These are phyloP conservation scores for Engraulis encrasicolus DNA, from an alignment of 2,113 vertebrate genomes.

Conservation along the genomic window DNA sequence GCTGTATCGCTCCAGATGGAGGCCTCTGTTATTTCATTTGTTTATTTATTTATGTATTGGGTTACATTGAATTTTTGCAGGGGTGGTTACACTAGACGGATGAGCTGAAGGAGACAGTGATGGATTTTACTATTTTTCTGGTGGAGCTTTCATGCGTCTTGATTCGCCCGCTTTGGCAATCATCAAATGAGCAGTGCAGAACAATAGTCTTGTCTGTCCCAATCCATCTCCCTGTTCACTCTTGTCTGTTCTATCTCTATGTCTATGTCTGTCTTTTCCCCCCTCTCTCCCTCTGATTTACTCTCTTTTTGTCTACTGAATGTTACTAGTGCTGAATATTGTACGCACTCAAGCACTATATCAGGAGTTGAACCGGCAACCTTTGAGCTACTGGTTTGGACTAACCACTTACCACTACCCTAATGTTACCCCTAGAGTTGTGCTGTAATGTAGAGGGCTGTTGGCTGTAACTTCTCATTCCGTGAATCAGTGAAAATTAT, in stretches of 20 bases:
- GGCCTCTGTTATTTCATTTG: not conserved
- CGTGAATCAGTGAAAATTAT: too few species aligned
- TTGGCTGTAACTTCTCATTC: too few species aligned
- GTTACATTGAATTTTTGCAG: constrained; percentile 35
- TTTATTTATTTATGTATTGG: constrained; percentile 27
- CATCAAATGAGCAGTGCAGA: constrained; percentile 22
- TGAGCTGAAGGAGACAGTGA: constrained; percentile 39
- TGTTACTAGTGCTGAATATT: too few species aligned
- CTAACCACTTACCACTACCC: too few species aligned
- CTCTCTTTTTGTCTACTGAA: too few species aligned
- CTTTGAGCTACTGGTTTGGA: too few species aligned
- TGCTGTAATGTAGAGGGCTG: too few species aligned
- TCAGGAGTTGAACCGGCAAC: too few species aligned
- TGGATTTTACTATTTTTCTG: constrained; percentile 19
- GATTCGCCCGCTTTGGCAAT: constrained; percentile 6
- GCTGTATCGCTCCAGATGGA: constrained; percentile 21
- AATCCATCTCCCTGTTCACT: constrained; percentile 35
- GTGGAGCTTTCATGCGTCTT: constrained; percentile 13
- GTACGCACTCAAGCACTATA: too few species aligned
- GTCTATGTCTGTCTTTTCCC: constrained; percentile 34
- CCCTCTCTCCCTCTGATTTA: too few species aligned
- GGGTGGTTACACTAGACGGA: constrained; percentile 37
- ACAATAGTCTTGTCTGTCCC: constrained; percentile 31
- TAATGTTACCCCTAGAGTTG: too few species aligned
- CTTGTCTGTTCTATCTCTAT: constrained; percentile 17